Evolutionary conservation across 2,888 invertebrate genomes (phyloP).

Genomic region (Parnassius mnemosyne): DNA sequence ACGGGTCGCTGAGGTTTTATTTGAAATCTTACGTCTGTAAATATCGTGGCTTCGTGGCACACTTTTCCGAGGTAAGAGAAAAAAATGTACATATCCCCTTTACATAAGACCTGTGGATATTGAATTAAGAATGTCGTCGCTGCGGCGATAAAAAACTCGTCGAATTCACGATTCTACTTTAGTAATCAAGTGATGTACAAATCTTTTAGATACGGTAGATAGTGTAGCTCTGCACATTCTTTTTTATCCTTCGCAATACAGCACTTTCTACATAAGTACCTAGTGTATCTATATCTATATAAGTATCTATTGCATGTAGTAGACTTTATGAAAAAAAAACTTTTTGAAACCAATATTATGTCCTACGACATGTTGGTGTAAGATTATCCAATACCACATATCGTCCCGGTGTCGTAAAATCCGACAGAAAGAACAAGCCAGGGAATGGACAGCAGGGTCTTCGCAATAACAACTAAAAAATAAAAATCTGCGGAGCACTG

Average conservation of each 20-base stretch:
- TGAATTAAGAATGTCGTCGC: constrained; percentile 29
- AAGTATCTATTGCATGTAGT: not conserved
- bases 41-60: constrained; percentile 17
- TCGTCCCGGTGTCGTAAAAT: too few species aligned
- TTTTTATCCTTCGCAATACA: not conserved
- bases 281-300: too few species aligned
- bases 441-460: too few species aligned
- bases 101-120: constrained; percentile 23
- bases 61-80: constrained; percentile 11
- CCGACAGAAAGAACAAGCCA: too few species aligned
- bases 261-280: not conserved
- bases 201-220: constrained; percentile 3
- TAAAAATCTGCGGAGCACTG: too few species aligned
- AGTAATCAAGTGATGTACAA: not conserved
- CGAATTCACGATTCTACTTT: constrained; percentile 28
- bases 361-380: too few species aligned
- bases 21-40: constrained; percentile 11
- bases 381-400: too few species aligned
- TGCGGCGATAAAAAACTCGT: constrained; percentile 26
- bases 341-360: constrained; percentile 1
- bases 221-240: too few species aligned
- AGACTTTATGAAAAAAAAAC: not conserved
- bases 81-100: constrained; percentile 11
- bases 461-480: too few species aligned
- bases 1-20: constrained; percentile 6